Base-by-base conservation (phyloP, 2,113 vertebrate species). In the Sitta europaea region DNA sequence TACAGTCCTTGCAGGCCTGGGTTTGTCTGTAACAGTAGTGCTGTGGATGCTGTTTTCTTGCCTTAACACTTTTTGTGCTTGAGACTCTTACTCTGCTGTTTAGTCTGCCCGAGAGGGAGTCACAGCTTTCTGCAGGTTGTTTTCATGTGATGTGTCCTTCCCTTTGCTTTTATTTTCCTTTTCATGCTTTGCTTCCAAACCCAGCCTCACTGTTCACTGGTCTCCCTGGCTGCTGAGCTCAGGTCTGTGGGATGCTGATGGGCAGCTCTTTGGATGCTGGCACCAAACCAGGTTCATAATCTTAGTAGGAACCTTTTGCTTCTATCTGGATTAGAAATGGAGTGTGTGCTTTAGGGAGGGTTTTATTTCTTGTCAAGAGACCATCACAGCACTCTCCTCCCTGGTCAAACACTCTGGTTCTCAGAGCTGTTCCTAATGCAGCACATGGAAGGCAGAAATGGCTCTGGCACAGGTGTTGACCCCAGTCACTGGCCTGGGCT, bases 381-480 rank as follows among this genome's bases (percentile, higher is more conserved):
- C 21, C 3, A 0, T 51, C 55, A 50, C 23, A n/a, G 40, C 12
- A 7, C 31, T 75, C 15, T 86, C 35, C 43, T 50, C 18, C 38
- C 45, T 11, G 3, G 45, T 27, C 38, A 85, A 90, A 57, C 20
- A 3, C 21, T 31, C 22, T 2, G 0, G 6, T 55, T 78, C 53
- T 88, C 3, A 3, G 77, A 62, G 57, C 28, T n/a, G 40, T 29
- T 92, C 76, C 63, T 55, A 9, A 31, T 3, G 13, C 7, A 54
- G 71, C 45, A 66, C 42, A 78, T 3, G 1, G 1, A 82, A 70
- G 65, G 38, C 33, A 75, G 89, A n/a, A 71, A 28, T 11, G 35
- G 33, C 50, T 35, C 12, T 42, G 35, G 25, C 3, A 0, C 5
- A 21, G 51, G 11, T 5, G 29, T 3, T 20, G 53, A 16, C 28